A percentile compares a stretch with the other conserved stretches of the same genome.
These are phyloP conservation scores for Peromyscus eremicus DNA, from an alignment of 2,797 vertebrate genomes.

Conservation along the genomic window DNA sequence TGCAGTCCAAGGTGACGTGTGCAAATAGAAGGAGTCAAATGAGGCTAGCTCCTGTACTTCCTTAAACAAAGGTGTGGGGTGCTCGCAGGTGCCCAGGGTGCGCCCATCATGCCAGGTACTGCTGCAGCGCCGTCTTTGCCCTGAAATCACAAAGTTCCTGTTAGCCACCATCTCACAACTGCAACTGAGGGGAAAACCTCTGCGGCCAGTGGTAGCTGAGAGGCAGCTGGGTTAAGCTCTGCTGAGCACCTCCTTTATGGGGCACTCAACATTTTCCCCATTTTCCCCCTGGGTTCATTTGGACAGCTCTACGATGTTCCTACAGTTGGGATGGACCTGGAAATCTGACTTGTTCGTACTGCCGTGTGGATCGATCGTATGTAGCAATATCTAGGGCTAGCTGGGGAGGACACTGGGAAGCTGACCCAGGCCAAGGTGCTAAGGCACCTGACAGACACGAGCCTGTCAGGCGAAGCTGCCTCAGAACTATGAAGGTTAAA, in stretches of 20 bases:
- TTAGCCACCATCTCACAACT: conserved; percentile 67
- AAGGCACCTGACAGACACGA: neutral
- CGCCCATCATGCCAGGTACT: conserved; percentile 97
- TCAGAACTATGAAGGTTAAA: neutral
- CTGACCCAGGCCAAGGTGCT: neutral
- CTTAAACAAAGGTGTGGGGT: conserved; percentile 87
- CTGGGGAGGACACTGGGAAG: neutral
- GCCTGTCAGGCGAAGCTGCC: neutral
- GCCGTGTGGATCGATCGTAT: neutral
- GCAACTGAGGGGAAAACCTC: neutral
- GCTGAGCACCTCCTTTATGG: neutral
- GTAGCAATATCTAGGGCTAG: neutral
- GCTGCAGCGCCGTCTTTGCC: conserved; percentile 99
- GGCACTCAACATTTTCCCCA: neutral
- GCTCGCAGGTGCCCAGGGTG: conserved; percentile 80
- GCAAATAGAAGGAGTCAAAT: conserved; percentile 92
- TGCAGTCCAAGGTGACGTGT: conserved; percentile 97
- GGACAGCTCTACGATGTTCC: neutral
- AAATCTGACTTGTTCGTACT: neutral
- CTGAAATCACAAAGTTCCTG: conserved; percentile 88
- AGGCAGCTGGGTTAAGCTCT: neutral
- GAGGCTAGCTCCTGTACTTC: conserved; percentile 87
- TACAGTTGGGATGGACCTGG: neutral
- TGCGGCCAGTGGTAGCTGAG: neutral
- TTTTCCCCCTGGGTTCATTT: neutral